Conservation (phyloP, 2,888 invertebrate species). For the Euplexia lucipara region DNA sequence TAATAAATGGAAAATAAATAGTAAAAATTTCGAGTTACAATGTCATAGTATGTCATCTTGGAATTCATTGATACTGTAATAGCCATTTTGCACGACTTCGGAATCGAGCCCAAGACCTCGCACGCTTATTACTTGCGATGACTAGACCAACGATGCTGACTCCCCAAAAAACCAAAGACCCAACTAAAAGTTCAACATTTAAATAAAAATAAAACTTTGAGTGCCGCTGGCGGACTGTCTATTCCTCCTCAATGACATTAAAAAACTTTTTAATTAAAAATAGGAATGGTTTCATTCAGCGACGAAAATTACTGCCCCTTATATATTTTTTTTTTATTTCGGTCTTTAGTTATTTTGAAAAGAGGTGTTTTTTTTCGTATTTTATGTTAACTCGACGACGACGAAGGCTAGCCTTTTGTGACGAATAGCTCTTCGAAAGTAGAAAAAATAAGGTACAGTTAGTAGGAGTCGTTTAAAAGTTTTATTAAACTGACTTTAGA, state of each 20-base stretch:
- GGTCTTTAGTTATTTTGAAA: slow-evolving; percentile 32
- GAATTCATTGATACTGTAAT: no score
- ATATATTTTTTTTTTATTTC: slow-evolving; percentile 26
- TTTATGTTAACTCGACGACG: not conserved
- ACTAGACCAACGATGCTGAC: no score
- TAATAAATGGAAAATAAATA: no score
- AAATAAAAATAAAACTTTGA: slow-evolving; percentile 62
- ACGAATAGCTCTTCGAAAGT: not conserved
- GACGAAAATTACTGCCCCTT: slow-evolving; percentile 9
- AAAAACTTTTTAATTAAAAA: slow-evolving; percentile 74
- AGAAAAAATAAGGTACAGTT: not conserved
- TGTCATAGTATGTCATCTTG: no score
- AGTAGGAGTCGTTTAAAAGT: slow-evolving; percentile 8
- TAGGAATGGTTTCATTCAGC: slow-evolving; percentile 52
- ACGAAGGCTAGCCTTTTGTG: not conserved
- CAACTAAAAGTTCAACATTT: not conserved
- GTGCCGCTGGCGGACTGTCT: slow-evolving; percentile 46
- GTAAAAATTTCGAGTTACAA: no score
- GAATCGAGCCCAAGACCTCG: no score
- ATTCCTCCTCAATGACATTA: slow-evolving; percentile 64
- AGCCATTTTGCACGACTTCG: no score
- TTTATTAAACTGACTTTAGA: not conserved
- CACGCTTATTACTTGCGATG: no score
- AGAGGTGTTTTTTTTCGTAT: not conserved
- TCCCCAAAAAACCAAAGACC: no score